phyloP scores from a whole-genome alignment of 37 sponge, comb jelly and placozoan species.

The Ephydatia muelleri region DNA sequence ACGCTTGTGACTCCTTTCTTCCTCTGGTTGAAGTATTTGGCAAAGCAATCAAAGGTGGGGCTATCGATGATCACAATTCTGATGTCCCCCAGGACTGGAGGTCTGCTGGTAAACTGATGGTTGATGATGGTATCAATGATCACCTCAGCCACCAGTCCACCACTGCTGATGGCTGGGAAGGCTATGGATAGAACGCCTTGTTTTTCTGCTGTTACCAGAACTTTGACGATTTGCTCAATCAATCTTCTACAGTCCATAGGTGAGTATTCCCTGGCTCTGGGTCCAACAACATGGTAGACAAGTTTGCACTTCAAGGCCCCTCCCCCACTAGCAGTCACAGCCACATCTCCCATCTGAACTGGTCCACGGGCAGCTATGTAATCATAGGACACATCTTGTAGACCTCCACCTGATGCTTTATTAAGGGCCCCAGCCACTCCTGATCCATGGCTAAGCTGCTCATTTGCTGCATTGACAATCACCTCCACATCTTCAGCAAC shows the following conservation, averaged over 20 bases:
- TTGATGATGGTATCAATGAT: slow-evolving; percentile 34
- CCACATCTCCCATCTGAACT: slow-evolving; percentile 53
- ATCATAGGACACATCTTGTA: slow-evolving; percentile 36
- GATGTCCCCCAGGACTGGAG: slow-evolving; percentile 53
- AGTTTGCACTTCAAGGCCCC: slow-evolving; percentile 50
- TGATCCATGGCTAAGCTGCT: slow-evolving; percentile 40
- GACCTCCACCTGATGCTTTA: slow-evolving; percentile 47
- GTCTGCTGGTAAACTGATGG: slow-evolving; percentile 25
- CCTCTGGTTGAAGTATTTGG: slow-evolving; percentile 2
- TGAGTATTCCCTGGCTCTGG: neutral
- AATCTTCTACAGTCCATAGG: slow-evolving; percentile 23
- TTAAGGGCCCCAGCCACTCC: slow-evolving; percentile 77
- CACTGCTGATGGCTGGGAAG: slow-evolving; percentile 75
- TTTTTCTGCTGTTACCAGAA: slow-evolving; percentile 37
- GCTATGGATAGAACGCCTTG: slow-evolving; percentile 42
- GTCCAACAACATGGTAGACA: slow-evolving; percentile 81
- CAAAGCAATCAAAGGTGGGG: slow-evolving; percentile 39
- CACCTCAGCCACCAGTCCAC: slow-evolving; percentile 34
- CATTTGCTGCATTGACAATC: slow-evolving; percentile 87
- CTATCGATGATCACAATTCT: slow-evolving; percentile 74
- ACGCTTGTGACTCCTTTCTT: neutral
- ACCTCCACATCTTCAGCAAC: slow-evolving; percentile 56
- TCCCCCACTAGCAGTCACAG: slow-evolving; percentile 56
- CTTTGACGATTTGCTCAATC: slow-evolving; percentile 29
- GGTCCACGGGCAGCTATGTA: neutral